Base-by-base conservation (phyloP, 92 coral and sea anemone genomes). In the Blastomussa wellsi region DNA sequence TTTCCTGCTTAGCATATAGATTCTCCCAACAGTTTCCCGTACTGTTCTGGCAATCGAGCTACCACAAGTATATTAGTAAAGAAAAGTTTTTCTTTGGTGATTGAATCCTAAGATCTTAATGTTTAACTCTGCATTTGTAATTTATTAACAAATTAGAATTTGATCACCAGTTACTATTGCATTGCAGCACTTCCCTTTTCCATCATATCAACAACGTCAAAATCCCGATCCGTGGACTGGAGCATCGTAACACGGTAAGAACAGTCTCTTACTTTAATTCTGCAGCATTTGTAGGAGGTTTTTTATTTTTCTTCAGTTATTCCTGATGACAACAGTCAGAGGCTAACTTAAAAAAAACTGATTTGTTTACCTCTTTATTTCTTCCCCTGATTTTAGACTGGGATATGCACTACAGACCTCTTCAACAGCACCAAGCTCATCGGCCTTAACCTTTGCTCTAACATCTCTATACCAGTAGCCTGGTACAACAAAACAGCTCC, bases 401-500 rank as follows among this genome's bases (percentile, higher is more conserved):
- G 93, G 16, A 75, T 89, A 36, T 92, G 95, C 72, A 83, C 87
- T 69, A 86, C 88, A 32, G 85, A 90, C 75, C 32, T 89, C 19
- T 57, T 92, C 17, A 90, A 92, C 86, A 81, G 85, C 35, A 92
- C 88, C 37, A 82, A 64, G 68, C 53, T 86, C 48, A 26, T 86
- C 20, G 95, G 95, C 31, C 67, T 89, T 24, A 91, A 92, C 52
- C 64, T 82, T 44, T 92, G 95, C 81, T 77, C 89, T 78, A 89
- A 89, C 52, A 70, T 92, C 74, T 92, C 95, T 17, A 78, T 90
- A 51, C 92, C 95, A 79, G 90, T 92, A 35, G 82, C 93, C 16
- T 92, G 95, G 95, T 79, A 89, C 89, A 89, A 86, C 65, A 90
- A 80, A 10, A 77, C 86, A 3, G 79, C 76, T 35, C 95, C 95